Conservation (phyloP, 2,888 invertebrate species). For the Dasypogon diadema region DNA sequence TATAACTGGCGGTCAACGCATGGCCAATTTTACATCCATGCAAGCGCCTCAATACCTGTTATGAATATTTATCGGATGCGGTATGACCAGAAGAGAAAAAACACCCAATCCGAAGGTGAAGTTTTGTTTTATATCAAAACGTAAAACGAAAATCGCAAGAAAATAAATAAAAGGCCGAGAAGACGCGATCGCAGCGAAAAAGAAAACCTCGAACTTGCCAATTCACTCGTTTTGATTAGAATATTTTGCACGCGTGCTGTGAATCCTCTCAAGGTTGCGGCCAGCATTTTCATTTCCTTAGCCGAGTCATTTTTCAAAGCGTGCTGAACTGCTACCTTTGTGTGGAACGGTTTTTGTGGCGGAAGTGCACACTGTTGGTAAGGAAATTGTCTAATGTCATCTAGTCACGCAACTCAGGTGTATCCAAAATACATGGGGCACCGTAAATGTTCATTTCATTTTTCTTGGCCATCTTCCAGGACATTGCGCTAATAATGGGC, state of each 20-base stretch:
- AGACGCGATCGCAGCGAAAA: not conserved
- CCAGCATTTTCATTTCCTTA: not conserved
- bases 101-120: constrained; percentile 4
- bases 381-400: not conserved
- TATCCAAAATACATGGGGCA: not conserved
- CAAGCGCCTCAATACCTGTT: not conserved
- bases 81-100: not conserved
- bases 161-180: not conserved
- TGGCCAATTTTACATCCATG: not conserved
- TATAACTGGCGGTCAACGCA: not conserved
- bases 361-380: not conserved
- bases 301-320: not conserved
- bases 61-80: not conserved
- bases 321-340: not conserved
- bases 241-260: not conserved
- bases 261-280: not conserved
- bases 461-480: not conserved
- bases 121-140: not conserved
- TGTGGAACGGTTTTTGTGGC: not conserved
- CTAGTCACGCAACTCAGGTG: not conserved
- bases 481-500: not conserved
- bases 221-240: constrained; percentile 16
- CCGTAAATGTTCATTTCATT: not conserved
- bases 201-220: constrained; percentile 5
- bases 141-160: not conserved